These are phyloP conservation scores for Orthosia incerta DNA, from an alignment of 2,888 invertebrate species.

Conservation along the genomic window DNA sequence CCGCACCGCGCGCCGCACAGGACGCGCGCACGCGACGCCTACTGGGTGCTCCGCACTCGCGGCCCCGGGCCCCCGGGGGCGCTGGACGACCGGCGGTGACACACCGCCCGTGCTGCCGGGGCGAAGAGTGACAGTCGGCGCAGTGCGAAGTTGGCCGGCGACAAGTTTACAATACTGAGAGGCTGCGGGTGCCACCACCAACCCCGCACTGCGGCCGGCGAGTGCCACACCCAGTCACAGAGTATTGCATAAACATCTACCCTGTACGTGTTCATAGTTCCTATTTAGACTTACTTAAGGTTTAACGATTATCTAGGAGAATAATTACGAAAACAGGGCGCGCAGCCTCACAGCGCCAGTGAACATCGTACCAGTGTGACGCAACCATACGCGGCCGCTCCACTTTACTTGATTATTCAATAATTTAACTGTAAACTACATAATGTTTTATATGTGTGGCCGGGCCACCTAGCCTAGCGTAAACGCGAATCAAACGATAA, in stretches of 20 bases:
- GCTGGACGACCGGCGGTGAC: conserved; percentile 13
- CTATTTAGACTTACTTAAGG: conserved; percentile 87
- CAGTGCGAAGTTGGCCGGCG: conserved; percentile 31
- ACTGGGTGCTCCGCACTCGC: conserved; percentile 73
- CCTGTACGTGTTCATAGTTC: conserved; percentile 90
- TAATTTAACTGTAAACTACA: conserved; percentile 81
- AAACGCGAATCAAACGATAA: conserved; percentile 87
- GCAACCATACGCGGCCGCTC: conserved; percentile 71
- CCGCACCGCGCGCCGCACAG: conserved; percentile 44
- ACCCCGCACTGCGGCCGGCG: conserved; percentile 67
- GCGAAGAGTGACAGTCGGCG: conserved; percentile 22
- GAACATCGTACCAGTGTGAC: conserved; percentile 76
- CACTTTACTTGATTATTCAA: conserved; percentile 71
- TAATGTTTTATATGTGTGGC: conserved; percentile 81
- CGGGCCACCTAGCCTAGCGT: conserved; percentile 90
- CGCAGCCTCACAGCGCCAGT: conserved; percentile 80
- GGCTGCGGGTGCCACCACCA: conserved; percentile 7
- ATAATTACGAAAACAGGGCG: conserved; percentile 79
- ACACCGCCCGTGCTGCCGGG: conserved; percentile 17
- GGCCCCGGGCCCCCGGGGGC: conserved; percentile 20
- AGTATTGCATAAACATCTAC: conserved; percentile 89
- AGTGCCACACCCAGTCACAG: conserved; percentile 85
- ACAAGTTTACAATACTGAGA: conserved; percentile 10
- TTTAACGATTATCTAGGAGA: conserved; percentile 86
- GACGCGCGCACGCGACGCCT: conserved; percentile 81